These are phyloP conservation scores for Lathamus discolor DNA, from an alignment of 2,113 vertebrate genomes.

Conservation along the genomic window DNA sequence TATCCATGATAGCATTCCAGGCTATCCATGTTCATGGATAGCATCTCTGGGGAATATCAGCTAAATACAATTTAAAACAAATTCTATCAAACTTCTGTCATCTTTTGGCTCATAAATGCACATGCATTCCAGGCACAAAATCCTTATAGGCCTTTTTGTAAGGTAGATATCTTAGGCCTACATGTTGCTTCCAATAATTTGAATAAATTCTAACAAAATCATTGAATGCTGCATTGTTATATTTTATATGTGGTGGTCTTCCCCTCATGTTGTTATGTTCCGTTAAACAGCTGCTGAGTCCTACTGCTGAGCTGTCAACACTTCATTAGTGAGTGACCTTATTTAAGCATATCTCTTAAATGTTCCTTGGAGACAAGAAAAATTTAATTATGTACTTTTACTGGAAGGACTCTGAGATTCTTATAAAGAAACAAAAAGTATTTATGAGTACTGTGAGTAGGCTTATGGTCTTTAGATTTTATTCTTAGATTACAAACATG, in stretches of 20 bases:
- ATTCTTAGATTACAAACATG: not conserved
- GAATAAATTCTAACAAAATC: not conserved
- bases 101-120: not conserved
- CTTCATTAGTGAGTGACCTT: not conserved
- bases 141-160: not conserved
- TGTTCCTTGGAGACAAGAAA: not conserved
- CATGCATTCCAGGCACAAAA: not conserved
- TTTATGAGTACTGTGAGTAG: not conserved
- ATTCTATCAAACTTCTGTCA: not conserved
- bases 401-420: not conserved
- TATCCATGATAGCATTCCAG: not conserved
- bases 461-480: not conserved
- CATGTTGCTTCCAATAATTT: not conserved
- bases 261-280: fast-evolving
- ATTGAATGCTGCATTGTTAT: not conserved
- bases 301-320: not conserved
- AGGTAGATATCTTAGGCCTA: not conserved
- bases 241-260: not conserved
- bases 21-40: not conserved
- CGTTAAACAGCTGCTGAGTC: not conserved
- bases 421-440: not conserved
- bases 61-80: not conserved
- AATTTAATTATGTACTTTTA: not conserved
- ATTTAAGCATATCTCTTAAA: not conserved
- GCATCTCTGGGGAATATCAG: not conserved